Conservation (phyloP, 2,888 invertebrate genomes). For the Spodoptera littoralis region DNA sequence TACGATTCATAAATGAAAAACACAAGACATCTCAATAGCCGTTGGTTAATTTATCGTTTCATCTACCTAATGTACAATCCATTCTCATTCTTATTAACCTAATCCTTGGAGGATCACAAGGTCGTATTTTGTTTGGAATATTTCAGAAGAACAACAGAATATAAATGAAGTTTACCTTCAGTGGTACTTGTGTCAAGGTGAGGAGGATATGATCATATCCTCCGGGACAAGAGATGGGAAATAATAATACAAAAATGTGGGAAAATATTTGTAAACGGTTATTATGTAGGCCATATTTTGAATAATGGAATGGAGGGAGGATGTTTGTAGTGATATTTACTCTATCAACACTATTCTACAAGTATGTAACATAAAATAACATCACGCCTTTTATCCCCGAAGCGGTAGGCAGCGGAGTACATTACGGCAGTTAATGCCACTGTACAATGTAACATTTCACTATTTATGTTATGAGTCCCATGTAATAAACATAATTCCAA, state of each 20-base stretch:
- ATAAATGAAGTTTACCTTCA: conserved; percentile 26
- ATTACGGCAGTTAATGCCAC: too few relatives aligned
- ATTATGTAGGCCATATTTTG: too few relatives aligned
- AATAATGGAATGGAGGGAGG: too few relatives aligned
- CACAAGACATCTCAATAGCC: conserved; percentile 28
- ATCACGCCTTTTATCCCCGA: too few relatives aligned
- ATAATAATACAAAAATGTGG: neutral
- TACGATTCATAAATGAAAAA: too few relatives aligned
- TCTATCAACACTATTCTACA: too few relatives aligned
- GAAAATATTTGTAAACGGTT: neutral
- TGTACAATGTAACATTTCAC: too few relatives aligned
- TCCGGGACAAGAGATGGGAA: conserved; percentile 2
- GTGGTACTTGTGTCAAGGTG: conserved; percentile 23
- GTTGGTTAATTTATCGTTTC: conserved; percentile 24
- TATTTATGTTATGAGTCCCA: too few relatives aligned
- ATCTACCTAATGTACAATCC: conserved; percentile 21
- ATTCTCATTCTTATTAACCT: conserved; percentile 15
- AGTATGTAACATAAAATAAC: too few relatives aligned
- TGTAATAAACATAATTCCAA: too few relatives aligned
- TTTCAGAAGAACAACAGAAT: conserved; percentile 37
- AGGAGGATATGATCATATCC: conserved; percentile 18
- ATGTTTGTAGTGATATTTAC: too few relatives aligned
- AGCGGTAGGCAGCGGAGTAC: too few relatives aligned
- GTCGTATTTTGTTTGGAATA: conserved; percentile 26
- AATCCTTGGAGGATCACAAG: conserved; percentile 26